Base-by-base conservation (phyloP, 1,140 invertebrate genomes). In the Orussus abietinus region DNA sequence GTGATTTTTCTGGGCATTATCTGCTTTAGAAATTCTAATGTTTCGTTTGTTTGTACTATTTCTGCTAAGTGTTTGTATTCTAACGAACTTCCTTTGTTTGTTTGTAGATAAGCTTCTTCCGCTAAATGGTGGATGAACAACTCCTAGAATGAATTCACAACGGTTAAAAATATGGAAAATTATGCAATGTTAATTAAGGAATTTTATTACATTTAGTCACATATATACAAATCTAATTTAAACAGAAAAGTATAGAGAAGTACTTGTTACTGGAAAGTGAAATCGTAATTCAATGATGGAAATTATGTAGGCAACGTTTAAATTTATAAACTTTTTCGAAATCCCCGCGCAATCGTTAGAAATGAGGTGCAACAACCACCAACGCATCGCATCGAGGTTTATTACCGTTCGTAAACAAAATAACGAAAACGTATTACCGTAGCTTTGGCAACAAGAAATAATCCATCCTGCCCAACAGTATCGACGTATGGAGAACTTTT, bases 401-500 rank as follows among this genome's bases (percentile, higher is more conserved):
- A 25, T n/a, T 12, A 44, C 38, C 11, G 4, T 14, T 18, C 35
- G 39, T 33, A 37, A 41, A 26, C 5, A 30, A 37, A 19, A 5
- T 39, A 4, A 36, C 36, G 7, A 36, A 26, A 37, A 33, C 18
- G 38, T 74, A 74, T 75, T 75, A 88, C 85, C 32, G 86, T 85
- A 15, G 86, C 84, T 79, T 83, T 84, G 5, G 82, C 79, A 31
- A 86, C 81, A 38, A 85, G 62, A 63, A 79, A 81, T 12, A 88
- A 69, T 10, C 84, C 82, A 64, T 89, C 86, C 56, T 82, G 81
- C 22, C 83, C 83, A 25, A 90, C 82, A 19, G 79, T 80, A 47
- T 87, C 85, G 1, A 88, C 85, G 57, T 88, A 84, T 21, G 86
- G 86, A 2, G 86, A 88, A 69, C 86, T 88, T 75, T 89, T 90